Percentiles rank a stretch among this genome's conserved stretches.
These are phyloP conservation scores for Microcebus lehilahytsara DNA, from an alignment of 2,113 vertebrate species.

Conservation along the genomic window DNA sequence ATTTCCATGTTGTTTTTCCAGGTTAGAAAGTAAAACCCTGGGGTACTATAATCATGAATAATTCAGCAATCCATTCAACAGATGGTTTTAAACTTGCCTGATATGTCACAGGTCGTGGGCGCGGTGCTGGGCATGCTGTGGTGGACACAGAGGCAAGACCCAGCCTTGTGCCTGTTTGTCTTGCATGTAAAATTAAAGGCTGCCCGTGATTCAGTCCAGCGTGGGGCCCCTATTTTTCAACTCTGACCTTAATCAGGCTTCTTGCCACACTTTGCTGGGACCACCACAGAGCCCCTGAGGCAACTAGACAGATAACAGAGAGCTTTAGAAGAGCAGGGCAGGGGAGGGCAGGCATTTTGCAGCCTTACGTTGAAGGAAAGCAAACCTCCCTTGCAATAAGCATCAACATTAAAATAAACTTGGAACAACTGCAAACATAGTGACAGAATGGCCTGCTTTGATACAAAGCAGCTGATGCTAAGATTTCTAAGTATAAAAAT, in stretches of 20 bases:
- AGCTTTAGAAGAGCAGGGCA: not conserved
- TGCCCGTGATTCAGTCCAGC: not conserved
- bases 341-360: not conserved
- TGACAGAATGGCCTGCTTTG: not conserved
- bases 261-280: not conserved
- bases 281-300: not conserved
- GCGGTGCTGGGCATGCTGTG: not conserved
- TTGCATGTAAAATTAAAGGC: not conserved
- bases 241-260: not conserved
- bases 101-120: not conserved
- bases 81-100: not conserved
- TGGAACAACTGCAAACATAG: not conserved
- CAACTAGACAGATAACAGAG: not conserved
- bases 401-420: not conserved
- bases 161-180: not conserved
- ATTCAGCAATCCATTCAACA: conserved; percentile 5
- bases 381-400: not conserved
- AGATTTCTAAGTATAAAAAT: too few species aligned
- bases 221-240: not conserved
- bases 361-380: not conserved
- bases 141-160: not conserved
- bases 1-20: conserved; percentile 13
- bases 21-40: not conserved
- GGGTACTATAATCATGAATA: not conserved
- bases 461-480: not conserved